Evolutionary conservation across 2,888 invertebrate species (phyloP).

Genomic region (Hyposoter didymator): DNA sequence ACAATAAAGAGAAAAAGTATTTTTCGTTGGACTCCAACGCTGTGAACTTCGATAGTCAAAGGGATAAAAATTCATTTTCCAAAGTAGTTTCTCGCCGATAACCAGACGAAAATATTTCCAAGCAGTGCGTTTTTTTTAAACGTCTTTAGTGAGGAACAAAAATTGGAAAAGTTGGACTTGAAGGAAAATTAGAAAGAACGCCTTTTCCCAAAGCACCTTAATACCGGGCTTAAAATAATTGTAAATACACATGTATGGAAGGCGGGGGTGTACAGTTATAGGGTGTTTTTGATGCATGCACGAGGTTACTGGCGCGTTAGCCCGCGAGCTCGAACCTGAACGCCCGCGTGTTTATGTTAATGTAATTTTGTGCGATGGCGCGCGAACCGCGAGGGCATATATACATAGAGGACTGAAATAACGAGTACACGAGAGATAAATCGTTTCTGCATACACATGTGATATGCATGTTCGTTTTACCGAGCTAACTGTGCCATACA

Average conservation of each 20-base stretch:
- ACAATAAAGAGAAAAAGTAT: too few relatives aligned
- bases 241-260: constrained; percentile 6
- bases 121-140: not conserved
- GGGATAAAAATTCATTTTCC: not conserved
- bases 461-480: constrained; percentile 59
- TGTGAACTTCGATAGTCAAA: not conserved
- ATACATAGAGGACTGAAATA: constrained; percentile 58
- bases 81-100: not conserved
- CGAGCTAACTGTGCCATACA: constrained; percentile 46
- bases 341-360: constrained; percentile 61
- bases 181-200: constrained; percentile 12
- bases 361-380: constrained; percentile 60
- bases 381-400: constrained; percentile 37
- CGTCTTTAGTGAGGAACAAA: not conserved
- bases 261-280: constrained; percentile 22
- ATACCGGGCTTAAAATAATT: constrained; percentile 29
- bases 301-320: constrained; percentile 54
- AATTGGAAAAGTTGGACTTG: constrained; percentile 14
- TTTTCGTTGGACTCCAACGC: too few relatives aligned
- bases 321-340: constrained; percentile 52
- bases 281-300: constrained; percentile 54
- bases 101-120: constrained; percentile 10
- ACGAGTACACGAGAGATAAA: constrained; percentile 67
- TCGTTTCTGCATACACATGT: constrained; percentile 67
- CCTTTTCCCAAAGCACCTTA: constrained; percentile 17